Evolutionary conservation across 2,888 invertebrate genomes (phyloP).

Genomic region (Flexamia atlantica): DNA sequence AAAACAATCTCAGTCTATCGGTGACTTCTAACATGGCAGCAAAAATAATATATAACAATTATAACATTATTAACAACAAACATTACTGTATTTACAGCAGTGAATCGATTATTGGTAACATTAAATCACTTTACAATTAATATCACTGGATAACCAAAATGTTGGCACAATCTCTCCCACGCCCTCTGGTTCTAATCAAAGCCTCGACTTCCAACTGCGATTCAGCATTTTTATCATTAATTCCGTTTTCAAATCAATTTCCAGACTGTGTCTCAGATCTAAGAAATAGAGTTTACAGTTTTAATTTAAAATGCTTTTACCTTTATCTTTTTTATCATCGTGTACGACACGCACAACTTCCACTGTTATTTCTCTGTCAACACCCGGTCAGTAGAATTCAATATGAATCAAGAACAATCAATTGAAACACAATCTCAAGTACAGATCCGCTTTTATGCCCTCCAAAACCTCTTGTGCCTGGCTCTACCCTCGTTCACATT

Average conservation of each 20-base stretch:
- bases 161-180: constrained; percentile 33
- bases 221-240: constrained; percentile 32
- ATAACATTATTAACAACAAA: constrained; percentile 55
- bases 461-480: constrained; percentile 6
- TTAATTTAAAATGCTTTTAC: constrained; percentile 16
- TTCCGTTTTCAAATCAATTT: not conserved
- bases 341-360: constrained; percentile 28
- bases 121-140: constrained; percentile 58
- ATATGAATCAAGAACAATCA: constrained; percentile 40
- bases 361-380: constrained; percentile 35
- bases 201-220: constrained; percentile 18
- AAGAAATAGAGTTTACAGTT: constrained; percentile 40
- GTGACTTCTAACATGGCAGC: constrained; percentile 16
- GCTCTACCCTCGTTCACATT: not conserved
- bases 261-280: constrained; percentile 41
- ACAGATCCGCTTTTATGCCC: not conserved
- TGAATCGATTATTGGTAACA: constrained; percentile 43
- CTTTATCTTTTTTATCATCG: not conserved
- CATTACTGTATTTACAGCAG: not conserved
- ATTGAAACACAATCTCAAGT: constrained; percentile 7
- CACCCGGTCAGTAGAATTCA: constrained; percentile 8
- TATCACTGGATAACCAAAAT: constrained; percentile 56
- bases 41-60: constrained; percentile 39
- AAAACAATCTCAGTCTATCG: constrained; percentile 16
- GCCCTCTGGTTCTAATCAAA: constrained; percentile 39